A percentile compares a stretch with the other conserved stretches of the same genome.
phyloP scores from a whole-genome alignment of 1,140 invertebrate genomes.

The Latrodectus geometricus region DNA sequence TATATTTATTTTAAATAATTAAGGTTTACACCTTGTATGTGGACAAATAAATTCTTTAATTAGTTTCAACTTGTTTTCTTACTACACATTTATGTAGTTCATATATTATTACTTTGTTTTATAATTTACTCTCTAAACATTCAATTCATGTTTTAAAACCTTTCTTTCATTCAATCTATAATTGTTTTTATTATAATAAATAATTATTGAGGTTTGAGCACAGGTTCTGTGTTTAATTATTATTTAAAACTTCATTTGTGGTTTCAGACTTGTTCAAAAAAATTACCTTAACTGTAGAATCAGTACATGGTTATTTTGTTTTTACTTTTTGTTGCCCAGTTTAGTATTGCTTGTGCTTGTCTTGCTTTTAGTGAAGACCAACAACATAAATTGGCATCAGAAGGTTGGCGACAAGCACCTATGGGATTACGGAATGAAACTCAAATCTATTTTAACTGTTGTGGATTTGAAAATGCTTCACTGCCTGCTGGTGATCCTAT shows the following conservation, averaged over 20 bases:
- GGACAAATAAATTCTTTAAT: too few species aligned
- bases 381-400: slow-evolving; percentile 82
- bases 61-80: too few species aligned
- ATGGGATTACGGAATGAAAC: slow-evolving; percentile 76
- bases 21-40: too few species aligned
- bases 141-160: too few species aligned
- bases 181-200: too few species aligned
- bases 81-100: too few species aligned
- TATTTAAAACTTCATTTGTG: not conserved
- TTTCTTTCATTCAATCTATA: too few species aligned
- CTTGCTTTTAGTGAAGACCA: slow-evolving; percentile 89
- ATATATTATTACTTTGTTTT: too few species aligned
- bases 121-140: too few species aligned
- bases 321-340: slow-evolving; percentile 87
- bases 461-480: slow-evolving; percentile 78
- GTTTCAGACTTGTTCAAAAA: not conserved
- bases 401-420: slow-evolving; percentile 81
- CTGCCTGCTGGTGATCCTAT: slow-evolving; percentile 65
- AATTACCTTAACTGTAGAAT: slow-evolving; percentile 35
- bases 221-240: not conserved
- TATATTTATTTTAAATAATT: too few species aligned
- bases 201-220: too few species aligned
- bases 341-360: slow-evolving; percentile 93
- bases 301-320: slow-evolving; percentile 98
- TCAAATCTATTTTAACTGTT: slow-evolving; percentile 84